phyloP scores from a whole-genome alignment of 1,140 invertebrate genomes.

The Ips nitidus region DNA sequence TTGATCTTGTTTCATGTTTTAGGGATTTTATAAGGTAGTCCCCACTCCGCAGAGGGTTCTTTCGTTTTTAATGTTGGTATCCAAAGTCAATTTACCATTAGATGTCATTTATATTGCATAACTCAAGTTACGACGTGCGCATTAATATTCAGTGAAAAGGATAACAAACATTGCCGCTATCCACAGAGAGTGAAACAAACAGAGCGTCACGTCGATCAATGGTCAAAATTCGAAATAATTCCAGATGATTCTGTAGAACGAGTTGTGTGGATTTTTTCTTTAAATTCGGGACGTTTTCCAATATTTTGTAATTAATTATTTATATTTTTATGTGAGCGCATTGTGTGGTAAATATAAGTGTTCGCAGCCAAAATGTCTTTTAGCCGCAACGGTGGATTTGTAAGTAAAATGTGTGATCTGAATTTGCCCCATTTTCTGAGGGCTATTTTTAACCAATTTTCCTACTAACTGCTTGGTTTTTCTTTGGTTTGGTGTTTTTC shows the following conservation, averaged over 20 bases:
- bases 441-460: conserved; percentile 23
- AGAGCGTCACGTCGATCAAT: background rate
- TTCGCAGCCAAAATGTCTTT: conserved; percentile 21
- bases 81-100: too few relatives aligned
- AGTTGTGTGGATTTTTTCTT: conserved; percentile 15
- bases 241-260: conserved; percentile 26
- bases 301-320: conserved; percentile 4
- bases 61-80: background rate
- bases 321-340: conserved; percentile 15
- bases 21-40: too few relatives aligned
- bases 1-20: too few relatives aligned
- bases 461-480: conserved; percentile 23
- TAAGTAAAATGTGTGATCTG: conserved; percentile 19
- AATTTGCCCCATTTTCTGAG: conserved; percentile 15
- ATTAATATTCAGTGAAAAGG: background rate
- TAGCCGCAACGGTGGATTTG: conserved; percentile 23
- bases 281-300: conserved; percentile 8
- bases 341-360: conserved; percentile 20
- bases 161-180: background rate
- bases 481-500: conserved; percentile 19
- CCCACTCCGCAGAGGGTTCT: too few relatives aligned
- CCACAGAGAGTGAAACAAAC: background rate
- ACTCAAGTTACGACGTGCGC: conserved; percentile 14
- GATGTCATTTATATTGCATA: conserved; percentile 19
- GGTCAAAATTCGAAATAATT: conserved; percentile 14